These are phyloP conservation scores for Adelphocoris suturalis DNA, from an alignment of 2,888 invertebrate genomes.

Conservation along the genomic window DNA sequence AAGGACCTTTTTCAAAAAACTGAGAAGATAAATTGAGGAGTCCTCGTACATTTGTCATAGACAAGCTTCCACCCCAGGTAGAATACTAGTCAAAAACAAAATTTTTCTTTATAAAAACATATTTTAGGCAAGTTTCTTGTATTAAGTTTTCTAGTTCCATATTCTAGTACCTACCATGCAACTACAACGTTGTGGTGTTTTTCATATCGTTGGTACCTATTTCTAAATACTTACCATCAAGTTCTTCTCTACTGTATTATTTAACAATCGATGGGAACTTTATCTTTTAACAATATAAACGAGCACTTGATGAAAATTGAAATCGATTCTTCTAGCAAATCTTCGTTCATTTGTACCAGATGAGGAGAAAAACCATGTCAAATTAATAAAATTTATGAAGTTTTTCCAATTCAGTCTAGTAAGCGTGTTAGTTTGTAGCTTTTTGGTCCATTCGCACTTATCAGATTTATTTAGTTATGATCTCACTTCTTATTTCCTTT, in stretches of 20 bases:
- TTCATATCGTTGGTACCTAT: too few relatives aligned
- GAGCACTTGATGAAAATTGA: not conserved
- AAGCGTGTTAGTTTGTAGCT: not conserved
- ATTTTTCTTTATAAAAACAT: too few relatives aligned
- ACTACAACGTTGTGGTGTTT: too few relatives aligned
- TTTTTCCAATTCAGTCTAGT: not conserved
- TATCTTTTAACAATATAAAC: not conserved
- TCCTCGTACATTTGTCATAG: too few relatives aligned
- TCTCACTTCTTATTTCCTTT: slow-evolving; percentile 24
- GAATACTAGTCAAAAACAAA: too few relatives aligned
- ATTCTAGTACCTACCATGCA: too few relatives aligned
- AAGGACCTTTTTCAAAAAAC: too few relatives aligned
- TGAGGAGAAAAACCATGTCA: not conserved
- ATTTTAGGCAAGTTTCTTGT: too few relatives aligned
- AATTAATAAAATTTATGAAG: not conserved
- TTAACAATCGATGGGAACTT: not conserved
- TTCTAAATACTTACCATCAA: not conserved
- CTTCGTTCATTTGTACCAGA: not conserved
- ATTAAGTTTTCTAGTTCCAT: too few relatives aligned
- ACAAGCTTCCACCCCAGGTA: too few relatives aligned
- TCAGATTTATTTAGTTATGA: slow-evolving; percentile 1
- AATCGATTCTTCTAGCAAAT: not conserved
- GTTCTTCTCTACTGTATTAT: not conserved
- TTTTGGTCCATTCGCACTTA: not conserved
- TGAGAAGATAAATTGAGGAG: too few relatives aligned